Conservation (phyloP, 2,888 invertebrate species). For the Cotesia congregata region DNA sequence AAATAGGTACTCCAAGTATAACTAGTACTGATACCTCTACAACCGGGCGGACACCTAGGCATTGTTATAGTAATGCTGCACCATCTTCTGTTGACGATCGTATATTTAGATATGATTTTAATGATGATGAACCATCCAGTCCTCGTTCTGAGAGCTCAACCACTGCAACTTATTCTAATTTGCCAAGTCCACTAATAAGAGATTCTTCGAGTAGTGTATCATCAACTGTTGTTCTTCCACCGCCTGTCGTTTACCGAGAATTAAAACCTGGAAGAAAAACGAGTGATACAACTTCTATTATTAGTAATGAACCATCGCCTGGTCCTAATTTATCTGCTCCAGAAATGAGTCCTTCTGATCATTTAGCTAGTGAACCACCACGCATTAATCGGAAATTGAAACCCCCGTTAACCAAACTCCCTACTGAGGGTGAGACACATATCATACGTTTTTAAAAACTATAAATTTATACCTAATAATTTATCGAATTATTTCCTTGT, state of each 20-base stretch:
- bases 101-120: constrained; percentile 75
- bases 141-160: constrained; percentile 72
- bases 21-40: constrained; percentile 57
- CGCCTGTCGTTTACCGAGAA: constrained; percentile 75
- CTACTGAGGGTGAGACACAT: constrained; percentile 58
- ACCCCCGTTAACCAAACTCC: constrained; percentile 72
- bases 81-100: constrained; percentile 72
- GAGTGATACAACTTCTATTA: constrained; percentile 64
- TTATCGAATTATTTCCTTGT: background rate
- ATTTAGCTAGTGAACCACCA: constrained; percentile 75
- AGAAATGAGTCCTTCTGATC: constrained; percentile 63
- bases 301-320: constrained; percentile 70
- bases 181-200: constrained; percentile 72
- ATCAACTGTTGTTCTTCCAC: constrained; percentile 71
- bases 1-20: constrained; percentile 65
- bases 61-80: constrained; percentile 77
- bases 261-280: constrained; percentile 74
- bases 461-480: background rate
- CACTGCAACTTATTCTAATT: constrained; percentile 74
- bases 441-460: constrained; percentile 9
- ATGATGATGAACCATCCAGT: constrained; percentile 64
- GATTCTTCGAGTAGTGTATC: constrained; percentile 63
- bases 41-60: constrained; percentile 65
- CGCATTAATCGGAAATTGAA: constrained; percentile 86
- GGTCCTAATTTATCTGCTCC: constrained; percentile 55